Conservation (phyloP, 2,797 vertebrate genomes). For the Acestrorhynchus altus region DNA sequence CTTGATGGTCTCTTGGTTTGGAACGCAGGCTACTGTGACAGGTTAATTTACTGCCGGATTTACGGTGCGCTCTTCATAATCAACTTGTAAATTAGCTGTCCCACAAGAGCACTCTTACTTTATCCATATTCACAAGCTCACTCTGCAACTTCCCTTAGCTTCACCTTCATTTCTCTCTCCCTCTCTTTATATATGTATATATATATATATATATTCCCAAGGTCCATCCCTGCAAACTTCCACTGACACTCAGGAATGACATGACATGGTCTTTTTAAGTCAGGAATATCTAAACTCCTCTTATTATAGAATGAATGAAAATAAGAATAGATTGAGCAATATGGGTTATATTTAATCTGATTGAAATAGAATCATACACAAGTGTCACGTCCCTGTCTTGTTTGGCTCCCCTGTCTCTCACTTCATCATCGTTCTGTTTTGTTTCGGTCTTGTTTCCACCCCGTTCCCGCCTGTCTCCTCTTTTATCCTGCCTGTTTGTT, state of each 20-base stretch:
- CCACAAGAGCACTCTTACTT: constrained; percentile 52
- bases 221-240: neutral
- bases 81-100: constrained; percentile 67
- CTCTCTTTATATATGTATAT: constrained; percentile 1
- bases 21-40: constrained; percentile 66
- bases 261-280: neutral
- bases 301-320: too few species aligned
- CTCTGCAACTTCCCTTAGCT: constrained; percentile 26
- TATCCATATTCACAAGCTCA: constrained; percentile 27
- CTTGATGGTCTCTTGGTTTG: constrained; percentile 54
- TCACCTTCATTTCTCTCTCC: constrained; percentile 20
- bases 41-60: constrained; percentile 69
- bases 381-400: too few species aligned
- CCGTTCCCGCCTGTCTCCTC: too few species aligned
- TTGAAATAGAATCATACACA: too few species aligned
- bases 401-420: too few species aligned
- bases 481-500: too few species aligned
- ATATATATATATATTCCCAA: neutral
- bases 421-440: too few species aligned
- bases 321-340: too few species aligned
- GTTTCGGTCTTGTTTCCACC: too few species aligned
- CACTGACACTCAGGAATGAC: neutral
- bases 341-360: too few species aligned
- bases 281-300: neutral
- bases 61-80: constrained; percentile 61